phyloP scores from a whole-genome alignment of 2,113 vertebrate species.

The Marmota monax region DNA sequence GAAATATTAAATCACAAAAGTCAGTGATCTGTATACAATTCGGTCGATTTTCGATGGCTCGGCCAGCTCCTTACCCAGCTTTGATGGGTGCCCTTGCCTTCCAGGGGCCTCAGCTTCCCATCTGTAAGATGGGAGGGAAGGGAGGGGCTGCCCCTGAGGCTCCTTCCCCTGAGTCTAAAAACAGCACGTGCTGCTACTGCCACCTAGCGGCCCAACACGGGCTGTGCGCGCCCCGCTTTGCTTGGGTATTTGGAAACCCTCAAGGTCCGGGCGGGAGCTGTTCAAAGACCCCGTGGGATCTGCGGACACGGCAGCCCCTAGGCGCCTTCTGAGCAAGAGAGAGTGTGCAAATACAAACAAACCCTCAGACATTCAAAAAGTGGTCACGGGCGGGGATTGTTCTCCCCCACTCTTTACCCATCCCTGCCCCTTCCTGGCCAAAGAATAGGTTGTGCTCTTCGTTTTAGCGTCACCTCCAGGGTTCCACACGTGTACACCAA shows the following conservation, averaged over 20 bases:
- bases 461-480: background rate
- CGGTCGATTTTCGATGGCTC: background rate
- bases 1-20: conserved; percentile 26
- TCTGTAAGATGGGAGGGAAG: background rate
- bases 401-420: background rate
- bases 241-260: background rate
- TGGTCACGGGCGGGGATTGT: background rate
- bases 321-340: background rate
- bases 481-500: background rate
- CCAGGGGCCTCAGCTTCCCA: background rate
- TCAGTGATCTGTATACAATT: background rate
- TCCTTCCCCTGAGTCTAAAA: background rate
- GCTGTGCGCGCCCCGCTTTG: background rate
- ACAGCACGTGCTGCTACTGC: conserved; percentile 48
- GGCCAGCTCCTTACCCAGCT: background rate
- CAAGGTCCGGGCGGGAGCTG: background rate
- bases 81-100: background rate
- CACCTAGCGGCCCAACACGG: conserved; percentile 38
- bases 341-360: background rate
- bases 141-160: background rate
- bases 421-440: background rate
- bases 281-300: background rate
- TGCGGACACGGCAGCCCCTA: background rate
- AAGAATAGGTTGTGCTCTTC: background rate
- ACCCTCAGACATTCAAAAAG: background rate